These are phyloP conservation scores for Scotopteryx bipunctaria DNA, from an alignment of 2,888 invertebrate species.

Conservation along the genomic window DNA sequence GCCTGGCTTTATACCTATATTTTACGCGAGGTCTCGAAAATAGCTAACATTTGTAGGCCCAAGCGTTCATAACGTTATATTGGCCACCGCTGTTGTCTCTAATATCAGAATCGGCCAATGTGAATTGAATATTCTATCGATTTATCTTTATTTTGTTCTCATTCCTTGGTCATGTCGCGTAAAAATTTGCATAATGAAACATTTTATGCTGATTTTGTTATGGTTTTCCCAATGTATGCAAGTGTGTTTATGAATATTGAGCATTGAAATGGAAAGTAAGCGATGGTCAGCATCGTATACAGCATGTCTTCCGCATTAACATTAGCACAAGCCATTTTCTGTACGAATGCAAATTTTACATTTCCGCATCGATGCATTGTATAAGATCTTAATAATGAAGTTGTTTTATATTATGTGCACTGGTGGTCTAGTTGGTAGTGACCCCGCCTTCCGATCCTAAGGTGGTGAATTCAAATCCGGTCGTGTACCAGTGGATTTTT, in stretches of 20 bases:
- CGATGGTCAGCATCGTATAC: conserved; percentile 36
- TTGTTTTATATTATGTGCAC: conserved; percentile 2
- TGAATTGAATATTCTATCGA: background rate
- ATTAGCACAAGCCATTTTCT: conserved; percentile 50
- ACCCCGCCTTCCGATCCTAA: too few species aligned
- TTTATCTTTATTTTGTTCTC: background rate
- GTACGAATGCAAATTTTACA: conserved; percentile 56
- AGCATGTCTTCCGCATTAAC: conserved; percentile 51
- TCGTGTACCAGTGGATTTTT: too few species aligned
- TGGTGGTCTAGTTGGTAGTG: too few species aligned
- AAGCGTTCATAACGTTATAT: too few species aligned
- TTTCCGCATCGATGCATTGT: conserved; percentile 53
- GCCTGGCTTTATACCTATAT: too few species aligned
- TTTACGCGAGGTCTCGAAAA: too few species aligned
- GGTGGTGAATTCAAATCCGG: too few species aligned
- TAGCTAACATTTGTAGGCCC: too few species aligned
- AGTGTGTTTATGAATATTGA: conserved; percentile 19
- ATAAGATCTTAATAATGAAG: conserved; percentile 42
- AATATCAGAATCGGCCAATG: too few species aligned
- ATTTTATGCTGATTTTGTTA: conserved; percentile 8
- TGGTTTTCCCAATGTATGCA: conserved; percentile 1
- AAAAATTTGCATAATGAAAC: conserved; percentile 1
- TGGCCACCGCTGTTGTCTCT: too few species aligned
- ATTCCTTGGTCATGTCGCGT: background rate
- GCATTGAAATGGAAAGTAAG: conserved; percentile 44